These are phyloP conservation scores for Stomatorhinus walkeri DNA, from an alignment of 2,797 vertebrate species.

Conservation along the genomic window DNA sequence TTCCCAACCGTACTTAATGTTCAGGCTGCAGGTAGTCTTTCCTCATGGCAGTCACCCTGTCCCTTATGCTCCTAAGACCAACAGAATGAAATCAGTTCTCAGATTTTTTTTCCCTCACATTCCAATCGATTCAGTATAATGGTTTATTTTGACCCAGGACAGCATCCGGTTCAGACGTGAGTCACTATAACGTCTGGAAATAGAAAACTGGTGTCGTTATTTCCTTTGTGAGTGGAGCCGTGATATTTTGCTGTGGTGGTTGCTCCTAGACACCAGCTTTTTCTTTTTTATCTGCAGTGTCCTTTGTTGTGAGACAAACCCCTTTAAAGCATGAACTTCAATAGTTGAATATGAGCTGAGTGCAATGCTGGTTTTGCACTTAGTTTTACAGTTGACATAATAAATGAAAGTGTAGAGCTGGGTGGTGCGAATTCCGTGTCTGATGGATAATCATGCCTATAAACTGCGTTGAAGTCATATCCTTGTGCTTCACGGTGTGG, in stretches of 20 bases:
- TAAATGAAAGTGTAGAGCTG: neutral
- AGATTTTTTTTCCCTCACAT: neutral
- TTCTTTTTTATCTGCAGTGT: neutral
- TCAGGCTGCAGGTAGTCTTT: neutral
- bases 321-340: slow-evolving; percentile 4
- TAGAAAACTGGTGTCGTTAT: neutral
- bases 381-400: neutral
- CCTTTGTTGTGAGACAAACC: neutral
- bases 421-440: neutral
- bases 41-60: neutral
- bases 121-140: neutral
- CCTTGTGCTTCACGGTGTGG: neutral
- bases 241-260: neutral
- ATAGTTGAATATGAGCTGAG: neutral
- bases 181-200: neutral
- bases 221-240: neutral
- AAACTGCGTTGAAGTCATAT: neutral
- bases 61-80: neutral
- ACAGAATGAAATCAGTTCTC: neutral
- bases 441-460: neutral
- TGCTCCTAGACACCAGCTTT: neutral
- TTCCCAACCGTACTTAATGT: neutral
- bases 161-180: neutral
- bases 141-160: neutral
- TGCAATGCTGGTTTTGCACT: neutral